Conservation (phyloP, 2,888 invertebrate genomes). For the Dolichomitus sp. region DNA sequence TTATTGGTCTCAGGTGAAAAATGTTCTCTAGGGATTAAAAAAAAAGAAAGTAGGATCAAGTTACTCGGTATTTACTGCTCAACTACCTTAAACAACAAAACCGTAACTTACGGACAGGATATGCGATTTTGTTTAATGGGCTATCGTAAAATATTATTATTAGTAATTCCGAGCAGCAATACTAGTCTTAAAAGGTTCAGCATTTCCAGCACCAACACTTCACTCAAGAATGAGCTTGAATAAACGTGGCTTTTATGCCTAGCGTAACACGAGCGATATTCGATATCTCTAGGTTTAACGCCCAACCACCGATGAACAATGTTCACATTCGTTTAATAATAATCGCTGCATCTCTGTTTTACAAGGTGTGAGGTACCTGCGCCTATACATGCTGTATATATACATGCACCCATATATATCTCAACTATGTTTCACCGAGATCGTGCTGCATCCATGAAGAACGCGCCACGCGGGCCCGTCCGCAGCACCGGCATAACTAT, state of each 20-base stretch:
- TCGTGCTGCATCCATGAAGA: constrained; percentile 59
- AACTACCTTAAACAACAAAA: neutral
- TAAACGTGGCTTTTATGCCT: neutral
- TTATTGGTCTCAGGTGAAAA: too few relatives aligned
- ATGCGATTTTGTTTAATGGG: neutral
- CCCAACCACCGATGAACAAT: constrained; percentile 27
- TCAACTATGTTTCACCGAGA: constrained; percentile 42
- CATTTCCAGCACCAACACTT: neutral
- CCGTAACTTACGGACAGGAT: neutral
- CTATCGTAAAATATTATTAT: neutral
- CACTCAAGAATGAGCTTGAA: neutral
- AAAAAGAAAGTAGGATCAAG: too few relatives aligned
- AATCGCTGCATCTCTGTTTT: constrained; percentile 41
- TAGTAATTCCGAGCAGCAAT: neutral
- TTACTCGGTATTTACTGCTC: too few relatives aligned
- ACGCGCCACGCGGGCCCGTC: constrained; percentile 29
- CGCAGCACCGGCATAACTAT: constrained; percentile 49
- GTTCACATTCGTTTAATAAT: constrained; percentile 48
- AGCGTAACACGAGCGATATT: constrained; percentile 34
- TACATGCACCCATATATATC: constrained; percentile 30
- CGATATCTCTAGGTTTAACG: constrained; percentile 26
- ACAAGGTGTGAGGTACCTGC: constrained; percentile 23
- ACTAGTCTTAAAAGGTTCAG: neutral
- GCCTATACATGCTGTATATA: constrained; percentile 5
- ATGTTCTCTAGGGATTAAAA: too few relatives aligned